A percentile compares a stretch with the other conserved stretches of the same genome.
These are phyloP conservation scores for Acinonyx jubatus DNA, from an alignment of 2,113 vertebrate species.

Conservation along the genomic window DNA sequence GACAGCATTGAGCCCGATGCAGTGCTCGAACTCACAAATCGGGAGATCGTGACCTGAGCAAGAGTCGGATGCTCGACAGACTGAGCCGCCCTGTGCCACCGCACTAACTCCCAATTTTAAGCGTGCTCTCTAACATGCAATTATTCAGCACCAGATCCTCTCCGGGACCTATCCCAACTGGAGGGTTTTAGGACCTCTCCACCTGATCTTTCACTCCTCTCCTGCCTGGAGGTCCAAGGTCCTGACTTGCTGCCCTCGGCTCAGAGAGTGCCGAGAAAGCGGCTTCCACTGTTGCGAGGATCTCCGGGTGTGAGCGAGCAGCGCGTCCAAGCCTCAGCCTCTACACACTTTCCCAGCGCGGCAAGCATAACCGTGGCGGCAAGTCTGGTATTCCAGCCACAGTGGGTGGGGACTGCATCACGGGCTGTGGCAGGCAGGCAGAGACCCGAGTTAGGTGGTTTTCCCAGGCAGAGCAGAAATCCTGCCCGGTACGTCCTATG, in stretches of 20 bases:
- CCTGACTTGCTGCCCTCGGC: background rate
- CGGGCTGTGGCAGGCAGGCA: accelerated
- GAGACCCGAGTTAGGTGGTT: background rate
- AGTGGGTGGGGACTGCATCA: background rate
- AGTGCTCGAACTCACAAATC: too few species aligned
- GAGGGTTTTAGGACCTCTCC: background rate
- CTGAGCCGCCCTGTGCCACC: too few species aligned
- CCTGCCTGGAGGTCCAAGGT: background rate
- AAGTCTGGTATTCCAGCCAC: background rate
- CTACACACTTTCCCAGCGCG: accelerated
- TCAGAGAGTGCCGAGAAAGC: background rate
- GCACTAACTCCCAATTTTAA: background rate
- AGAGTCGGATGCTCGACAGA: too few species aligned
- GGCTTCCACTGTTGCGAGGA: accelerated
- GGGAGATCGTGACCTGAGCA: too few species aligned
- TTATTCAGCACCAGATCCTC: background rate
- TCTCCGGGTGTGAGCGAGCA: accelerated
- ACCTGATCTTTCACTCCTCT: background rate
- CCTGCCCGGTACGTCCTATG: accelerated
- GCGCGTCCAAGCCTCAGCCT: accelerated
- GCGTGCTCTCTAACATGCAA: background rate
- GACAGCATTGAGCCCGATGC: too few species aligned
- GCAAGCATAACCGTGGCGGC: background rate
- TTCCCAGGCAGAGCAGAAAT: background rate
- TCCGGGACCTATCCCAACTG: background rate